Base-by-base conservation (phyloP, 35 echinoderm and acorn worm genomes). In the Nesometra sesokonis region DNA sequence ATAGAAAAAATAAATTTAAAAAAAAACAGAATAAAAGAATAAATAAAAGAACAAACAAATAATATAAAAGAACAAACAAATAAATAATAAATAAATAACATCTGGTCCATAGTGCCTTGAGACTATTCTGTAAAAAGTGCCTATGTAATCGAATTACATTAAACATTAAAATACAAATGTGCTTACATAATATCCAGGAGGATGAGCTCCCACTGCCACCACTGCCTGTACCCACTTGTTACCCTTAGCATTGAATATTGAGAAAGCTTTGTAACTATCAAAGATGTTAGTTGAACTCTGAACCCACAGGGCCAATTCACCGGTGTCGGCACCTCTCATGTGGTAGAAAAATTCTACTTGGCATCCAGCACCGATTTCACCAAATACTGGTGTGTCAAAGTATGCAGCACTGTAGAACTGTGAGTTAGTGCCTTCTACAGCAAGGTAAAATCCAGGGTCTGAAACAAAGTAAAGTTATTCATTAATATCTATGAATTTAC, bases 321-420 rank as follows among this genome's bases (percentile, higher is more conserved):
- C 52, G 21, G 52, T 67, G 0, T 37, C 23, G 35, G 47, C 46
- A 17, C 86, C 89, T 29, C 81, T 77, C 84, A 90, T 90, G 85
- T 84, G 89, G 40, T 94, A 94, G 34, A 78, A 90, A 47, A 94
- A 94, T 34, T 87, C 34, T 11, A 94, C 30, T 67, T 90, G 88
- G 47, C 93, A 94, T 0, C 32, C 33, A 29, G 85, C 35, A 35
- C 93, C 93, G 15, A 89, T 87, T 7, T 79, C 79, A 11, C 93
- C 93, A 3, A 94, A 15, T 32, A 35, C 43, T 33, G 93, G 93
- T 7, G 88, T 94, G n/a, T 38, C 27, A 4, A 83, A 13, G 32
- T 37, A 30, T 0, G 81, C 81, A 37, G 32, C 37, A 21, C 37
- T 38, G n/a, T 39, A 38, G 36, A 37, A 83, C 81, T 83, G 81